These are phyloP conservation scores for Carassius auratus DNA, from an alignment of 2,113 vertebrate genomes.

Conservation along the genomic window DNA sequence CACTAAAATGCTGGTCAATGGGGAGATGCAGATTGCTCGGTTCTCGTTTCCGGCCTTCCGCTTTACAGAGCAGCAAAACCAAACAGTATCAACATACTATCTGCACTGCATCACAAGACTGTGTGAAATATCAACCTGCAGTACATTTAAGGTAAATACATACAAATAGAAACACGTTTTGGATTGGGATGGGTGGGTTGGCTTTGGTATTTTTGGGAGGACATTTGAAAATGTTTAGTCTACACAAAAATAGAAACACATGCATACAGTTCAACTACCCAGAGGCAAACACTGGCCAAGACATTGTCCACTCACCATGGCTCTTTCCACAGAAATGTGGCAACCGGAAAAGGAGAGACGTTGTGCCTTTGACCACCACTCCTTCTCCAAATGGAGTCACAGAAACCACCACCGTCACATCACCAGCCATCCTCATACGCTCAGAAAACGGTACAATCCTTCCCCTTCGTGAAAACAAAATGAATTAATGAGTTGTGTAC, in stretches of 20 bases:
- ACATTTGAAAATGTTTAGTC: background rate
- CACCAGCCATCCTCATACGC: conserved; percentile 68
- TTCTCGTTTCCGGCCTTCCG: conserved; percentile 77
- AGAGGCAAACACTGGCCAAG: background rate
- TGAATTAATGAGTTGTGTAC: background rate
- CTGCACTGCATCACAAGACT: conserved; percentile 75
- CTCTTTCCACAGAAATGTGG: conserved; percentile 46
- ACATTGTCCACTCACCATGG: background rate
- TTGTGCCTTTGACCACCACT: conserved; percentile 15
- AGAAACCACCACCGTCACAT: conserved; percentile 67
- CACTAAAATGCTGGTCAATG: conserved; percentile 72
- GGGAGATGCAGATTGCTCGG: conserved; percentile 69
- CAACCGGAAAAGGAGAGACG: conserved; percentile 61
- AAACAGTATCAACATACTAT: conserved; percentile 74
- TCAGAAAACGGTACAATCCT: conserved; percentile 48
- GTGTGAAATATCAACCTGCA: conserved; percentile 72
- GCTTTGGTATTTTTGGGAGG: background rate
- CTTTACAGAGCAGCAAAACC: conserved; percentile 76
- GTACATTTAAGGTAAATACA: conserved; percentile 69
- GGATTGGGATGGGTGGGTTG: background rate
- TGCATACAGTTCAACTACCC: background rate
- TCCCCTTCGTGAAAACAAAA: background rate
- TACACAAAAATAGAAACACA: background rate
- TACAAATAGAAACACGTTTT: background rate
- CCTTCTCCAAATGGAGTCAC: conserved; percentile 32